A percentile compares a stretch with the other conserved stretches of the same genome.
Conservation (phyloP, 2,113 vertebrate species). For the Pycnonotus jocosus region DNA sequence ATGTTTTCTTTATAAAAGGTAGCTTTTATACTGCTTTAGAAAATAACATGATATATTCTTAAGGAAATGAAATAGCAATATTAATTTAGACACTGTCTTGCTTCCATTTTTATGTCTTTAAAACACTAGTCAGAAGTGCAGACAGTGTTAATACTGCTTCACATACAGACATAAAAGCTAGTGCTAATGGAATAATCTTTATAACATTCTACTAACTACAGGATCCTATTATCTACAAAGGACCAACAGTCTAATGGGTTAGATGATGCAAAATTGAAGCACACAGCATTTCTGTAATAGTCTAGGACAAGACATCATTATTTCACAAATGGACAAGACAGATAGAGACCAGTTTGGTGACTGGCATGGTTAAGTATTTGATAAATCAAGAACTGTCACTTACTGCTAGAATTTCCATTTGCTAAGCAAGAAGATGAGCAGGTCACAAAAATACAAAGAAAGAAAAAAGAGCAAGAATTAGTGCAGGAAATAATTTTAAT, state of each 20-base stretch:
- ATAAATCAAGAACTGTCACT: conserved; percentile 93
- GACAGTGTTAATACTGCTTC: conserved; percentile 32
- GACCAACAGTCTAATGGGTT: conserved; percentile 41
- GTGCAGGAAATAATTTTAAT: conserved; percentile 80
- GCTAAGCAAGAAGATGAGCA: conserved; percentile 99
- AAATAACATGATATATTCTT: background rate
- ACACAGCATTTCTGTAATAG: conserved; percentile 44
- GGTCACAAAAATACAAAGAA: conserved; percentile 89
- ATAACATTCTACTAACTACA: background rate
- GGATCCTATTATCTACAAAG: conserved; percentile 35
- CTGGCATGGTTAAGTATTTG: conserved; percentile 74
- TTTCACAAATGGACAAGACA: conserved; percentile 68
- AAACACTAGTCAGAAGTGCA: background rate
- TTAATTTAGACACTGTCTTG: conserved; percentile 11
- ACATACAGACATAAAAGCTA: conserved; percentile 34
- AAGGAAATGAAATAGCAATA: conserved; percentile 19
- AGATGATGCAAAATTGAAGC: conserved; percentile 57
- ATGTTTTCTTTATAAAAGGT: background rate
- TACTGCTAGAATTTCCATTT: conserved; percentile 99
- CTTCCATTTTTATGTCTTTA: background rate
- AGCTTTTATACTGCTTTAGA: background rate
- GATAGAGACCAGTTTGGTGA: conserved; percentile 70
- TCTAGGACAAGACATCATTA: conserved; percentile 55
- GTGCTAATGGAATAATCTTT: conserved; percentile 21
- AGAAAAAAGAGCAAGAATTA: conserved; percentile 95